Percentiles rank a stretch among this genome's conserved stretches.
Evolutionary conservation across 2,888 invertebrate species (phyloP).

Genomic region (Scaptomyza polygonia): DNA sequence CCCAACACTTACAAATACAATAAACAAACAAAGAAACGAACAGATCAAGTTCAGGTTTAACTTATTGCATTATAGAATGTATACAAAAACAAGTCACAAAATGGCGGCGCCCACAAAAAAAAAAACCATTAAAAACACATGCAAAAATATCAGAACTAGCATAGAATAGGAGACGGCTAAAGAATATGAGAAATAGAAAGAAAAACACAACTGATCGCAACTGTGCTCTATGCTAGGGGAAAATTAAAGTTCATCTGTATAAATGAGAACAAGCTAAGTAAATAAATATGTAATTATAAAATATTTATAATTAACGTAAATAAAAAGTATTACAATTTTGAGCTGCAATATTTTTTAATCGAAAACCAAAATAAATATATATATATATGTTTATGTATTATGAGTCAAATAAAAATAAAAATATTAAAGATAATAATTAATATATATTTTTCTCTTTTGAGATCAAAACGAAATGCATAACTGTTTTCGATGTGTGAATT

Average conservation of each 20-base stretch:
- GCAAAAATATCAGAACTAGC: constrained; percentile 25
- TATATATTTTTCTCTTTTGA: constrained; percentile 82
- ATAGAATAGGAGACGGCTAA: constrained; percentile 18
- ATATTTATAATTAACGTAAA: constrained; percentile 34
- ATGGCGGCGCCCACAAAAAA: neutral
- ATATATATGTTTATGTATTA: constrained; percentile 22
- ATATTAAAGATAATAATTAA: constrained; percentile 73
- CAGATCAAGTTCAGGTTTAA: constrained; percentile 48
- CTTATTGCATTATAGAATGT: constrained; percentile 35
- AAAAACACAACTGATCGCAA: constrained; percentile 74
- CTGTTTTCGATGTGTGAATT: constrained; percentile 78
- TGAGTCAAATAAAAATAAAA: constrained; percentile 35
- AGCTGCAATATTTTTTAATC: constrained; percentile 81
- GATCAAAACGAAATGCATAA: constrained; percentile 62
- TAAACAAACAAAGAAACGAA: constrained; percentile 31
- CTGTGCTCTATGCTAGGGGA: constrained; percentile 77
- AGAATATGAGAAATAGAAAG: no score
- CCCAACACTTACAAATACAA: constrained; percentile 47
- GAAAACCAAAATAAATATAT: constrained; percentile 42
- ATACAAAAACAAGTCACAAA: constrained; percentile 13
- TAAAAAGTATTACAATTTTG: constrained; percentile 73
- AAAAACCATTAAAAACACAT: constrained; percentile 5
- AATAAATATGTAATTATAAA: neutral
- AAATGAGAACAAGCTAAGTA: constrained; percentile 6
- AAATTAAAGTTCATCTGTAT: constrained; percentile 12